Base-by-base conservation (phyloP, 2,797 vertebrate genomes). In the Microctenopoma lineatum region DNA sequence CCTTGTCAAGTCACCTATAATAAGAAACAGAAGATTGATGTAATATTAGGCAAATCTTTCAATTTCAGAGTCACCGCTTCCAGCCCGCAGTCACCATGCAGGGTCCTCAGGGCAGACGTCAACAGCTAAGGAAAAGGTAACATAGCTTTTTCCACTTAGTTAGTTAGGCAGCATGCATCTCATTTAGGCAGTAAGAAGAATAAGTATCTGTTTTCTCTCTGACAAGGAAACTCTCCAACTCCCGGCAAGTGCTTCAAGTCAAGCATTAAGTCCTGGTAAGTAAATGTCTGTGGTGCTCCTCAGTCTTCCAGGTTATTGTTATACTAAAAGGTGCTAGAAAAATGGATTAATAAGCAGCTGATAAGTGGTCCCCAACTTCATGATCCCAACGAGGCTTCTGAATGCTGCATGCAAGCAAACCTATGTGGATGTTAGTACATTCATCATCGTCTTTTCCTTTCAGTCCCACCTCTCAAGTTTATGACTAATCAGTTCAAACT, bases 201-300 rank as follows among this genome's bases (percentile, higher is more conserved):
- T 12, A 60, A 54, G 42, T 66, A 11, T 42, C 5, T 55, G n/a
- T 38, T 3, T 46, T 73, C 32, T 42, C 6, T 53, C 34, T 56
- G 3, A 64, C 14, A 18, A 71, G 73, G 62, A 63, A 32, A 16
- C 51, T 11, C 2, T 7, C 41, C 46, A 25, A 7, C n/a, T 3
- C 5, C 42, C 46, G 58, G 12, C 2, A 3, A 51, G 21, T 38
- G 8, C 58, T 5, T 41, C 44, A 13, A 25, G 38, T 58, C 41
- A 36, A 18, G 6, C 27, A 26, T 12, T 11, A 39, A 29, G 1
- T 39, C 26, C 6, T 0, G 2, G 66, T 81, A 52, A 68, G 70
- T 64, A 6, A 21, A 44, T n/a, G 6, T 44, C 6, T 6, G 16
- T 7, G 7, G 42, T 6, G 5, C 14, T 14, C 11, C 38, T 9